Evolutionary conservation across 2,113 vertebrate genomes (phyloP), one percentile per base, ranked within the genome.

Genomic region (Passer domesticus): DNA sequence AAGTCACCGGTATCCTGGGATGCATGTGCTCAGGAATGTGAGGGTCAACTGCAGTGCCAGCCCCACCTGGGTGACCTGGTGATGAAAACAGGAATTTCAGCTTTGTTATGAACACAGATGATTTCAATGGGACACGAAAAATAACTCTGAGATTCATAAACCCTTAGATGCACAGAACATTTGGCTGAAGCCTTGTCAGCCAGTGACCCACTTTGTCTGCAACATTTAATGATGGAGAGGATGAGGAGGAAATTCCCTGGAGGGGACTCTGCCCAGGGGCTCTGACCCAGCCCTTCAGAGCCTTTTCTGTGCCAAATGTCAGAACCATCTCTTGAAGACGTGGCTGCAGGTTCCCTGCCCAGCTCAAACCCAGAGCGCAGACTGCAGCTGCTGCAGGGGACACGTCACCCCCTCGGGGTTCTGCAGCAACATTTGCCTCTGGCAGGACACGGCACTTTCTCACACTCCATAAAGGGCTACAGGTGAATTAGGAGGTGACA

Each of bases 361-460:
- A 44, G 33, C 60, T 44, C 35, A 30, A 44, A 37, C 30, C 10
- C 73, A 25, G 62, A 4, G 6, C 35, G 44, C 0, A 37, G 25
- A 30, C 2, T 20, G 31, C 44, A 50, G 49, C 53, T 64, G 20
- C 24, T 20, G 43, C 0, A 4, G 86, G 86, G 50, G 33, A 59
- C 22, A 21, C 4, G 37, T 7, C 37, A 31, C 30, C 24, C 24
- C 28, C 31, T 31, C 0, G 1, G 66, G 13, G 16, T 24, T 21
- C 49, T 52, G 74, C 59, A 62, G 41, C 0, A 6, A 15, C 8
- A 11, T 23, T 25, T 2, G 15, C 25, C 44, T 77, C 44, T 33
- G 30, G 22, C 44, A 55, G 64, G 56, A 77, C 50, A 15, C 0
- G 3, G 27, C 16, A 20, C 30, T 27, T 63, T 10, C 55, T 35